A percentile compares a stretch with the other conserved stretches of the same genome.
phyloP scores from a whole-genome alignment of 2,888 invertebrate species.

The Mayetiola destructor region DNA sequence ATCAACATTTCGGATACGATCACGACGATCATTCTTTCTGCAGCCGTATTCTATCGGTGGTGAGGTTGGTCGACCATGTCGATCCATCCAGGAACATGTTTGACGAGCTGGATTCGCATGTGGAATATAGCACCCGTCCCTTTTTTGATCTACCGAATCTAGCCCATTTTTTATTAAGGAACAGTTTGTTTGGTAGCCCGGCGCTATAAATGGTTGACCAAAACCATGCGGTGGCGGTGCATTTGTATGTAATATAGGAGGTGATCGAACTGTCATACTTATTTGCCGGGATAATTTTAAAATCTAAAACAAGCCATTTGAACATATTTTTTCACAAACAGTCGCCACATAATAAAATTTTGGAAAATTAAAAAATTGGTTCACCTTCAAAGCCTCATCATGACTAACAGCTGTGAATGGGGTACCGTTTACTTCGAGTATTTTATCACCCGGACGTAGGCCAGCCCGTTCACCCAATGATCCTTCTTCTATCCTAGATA shows the following conservation, averaged over 20 bases:
- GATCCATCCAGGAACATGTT: slow-evolving; percentile 90
- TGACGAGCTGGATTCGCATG: slow-evolving; percentile 42
- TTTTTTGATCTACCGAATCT: too few relatives aligned
- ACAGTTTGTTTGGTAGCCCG: too few relatives aligned
- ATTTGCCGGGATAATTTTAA: slow-evolving; percentile 75
- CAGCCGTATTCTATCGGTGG: slow-evolving; percentile 53
- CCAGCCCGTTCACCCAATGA: slow-evolving; percentile 81
- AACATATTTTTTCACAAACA: too few relatives aligned
- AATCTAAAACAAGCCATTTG: too few relatives aligned
- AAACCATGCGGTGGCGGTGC: slow-evolving; percentile 50
- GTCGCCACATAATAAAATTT: too few relatives aligned
- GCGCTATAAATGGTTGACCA: slow-evolving; percentile 36
- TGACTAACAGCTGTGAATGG: slow-evolving; percentile 86
- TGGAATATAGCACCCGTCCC: slow-evolving; percentile 30
- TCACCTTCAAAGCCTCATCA: slow-evolving; percentile 86
- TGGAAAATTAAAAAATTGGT: too few relatives aligned
- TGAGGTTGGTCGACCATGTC: slow-evolving; percentile 77
- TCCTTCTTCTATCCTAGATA: slow-evolving; percentile 79
- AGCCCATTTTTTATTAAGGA: too few relatives aligned
- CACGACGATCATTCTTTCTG: slow-evolving; percentile 32
- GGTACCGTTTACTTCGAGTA: slow-evolving; percentile 86
- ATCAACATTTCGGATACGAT: slow-evolving; percentile 51
- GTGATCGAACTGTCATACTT: slow-evolving; percentile 77
- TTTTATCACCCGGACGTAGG: slow-evolving; percentile 82
- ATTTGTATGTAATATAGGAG: slow-evolving; percentile 47